Evolutionary conservation across 2,888 invertebrate genomes (phyloP).

Genomic region (Lissonota sp.): DNA sequence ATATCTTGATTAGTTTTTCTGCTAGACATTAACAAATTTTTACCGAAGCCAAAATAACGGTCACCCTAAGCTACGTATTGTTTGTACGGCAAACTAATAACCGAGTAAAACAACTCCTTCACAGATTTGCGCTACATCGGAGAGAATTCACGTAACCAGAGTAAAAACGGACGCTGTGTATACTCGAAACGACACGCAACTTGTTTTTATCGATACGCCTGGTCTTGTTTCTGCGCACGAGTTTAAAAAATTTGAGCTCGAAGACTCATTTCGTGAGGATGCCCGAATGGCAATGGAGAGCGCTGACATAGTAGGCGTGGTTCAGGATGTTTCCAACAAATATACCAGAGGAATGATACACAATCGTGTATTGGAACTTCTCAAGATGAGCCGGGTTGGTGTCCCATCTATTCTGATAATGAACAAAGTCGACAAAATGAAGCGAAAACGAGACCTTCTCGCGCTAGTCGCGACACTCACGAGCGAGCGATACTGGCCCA

Average conservation of each 20-base stretch:
- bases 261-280: conserved; percentile 86
- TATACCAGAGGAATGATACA: conserved; percentile 89
- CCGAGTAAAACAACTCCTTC: not conserved
- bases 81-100: too few relatives aligned
- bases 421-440: conserved; percentile 93
- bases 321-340: conserved; percentile 92
- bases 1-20: too few relatives aligned
- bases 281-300: conserved; percentile 87
- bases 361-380: conserved; percentile 88
- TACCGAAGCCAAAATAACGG: too few relatives aligned
- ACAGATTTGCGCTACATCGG: conserved; percentile 95
- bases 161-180: conserved; percentile 90
- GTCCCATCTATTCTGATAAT: conserved; percentile 91
- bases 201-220: conserved; percentile 97
- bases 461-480: conserved; percentile 89
- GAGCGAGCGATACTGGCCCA: conserved; percentile 87
- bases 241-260: conserved; percentile 87
- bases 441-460: conserved; percentile 88
- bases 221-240: conserved; percentile 92
- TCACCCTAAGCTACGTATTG: too few relatives aligned
- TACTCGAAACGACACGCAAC: conserved; percentile 91
- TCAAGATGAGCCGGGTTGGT: conserved; percentile 84
- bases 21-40: too few relatives aligned
- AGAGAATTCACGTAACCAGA: conserved; percentile 96
- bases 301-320: conserved; percentile 93